These are phyloP conservation scores for Luehdorfia chinensis DNA, from an alignment of 1,140 invertebrate genomes.

Conservation along the genomic window DNA sequence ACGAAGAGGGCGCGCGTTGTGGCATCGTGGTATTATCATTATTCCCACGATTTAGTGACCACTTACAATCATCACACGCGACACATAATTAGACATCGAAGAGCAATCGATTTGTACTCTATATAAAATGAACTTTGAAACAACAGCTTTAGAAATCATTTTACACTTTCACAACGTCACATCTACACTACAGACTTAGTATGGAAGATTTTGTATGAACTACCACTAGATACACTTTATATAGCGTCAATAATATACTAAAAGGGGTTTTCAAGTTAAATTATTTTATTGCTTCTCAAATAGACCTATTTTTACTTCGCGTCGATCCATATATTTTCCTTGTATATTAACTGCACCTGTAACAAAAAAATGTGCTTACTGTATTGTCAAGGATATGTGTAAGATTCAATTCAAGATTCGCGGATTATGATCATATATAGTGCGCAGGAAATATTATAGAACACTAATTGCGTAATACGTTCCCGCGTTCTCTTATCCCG, in stretches of 20 bases:
- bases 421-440: too few relatives aligned
- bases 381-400: too few relatives aligned
- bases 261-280: conserved; percentile 60
- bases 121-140: not conserved
- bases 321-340: too few relatives aligned
- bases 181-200: conserved; percentile 26
- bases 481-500: too few relatives aligned
- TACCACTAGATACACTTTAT: conserved; percentile 48
- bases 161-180: conserved; percentile 29
- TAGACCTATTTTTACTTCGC: conserved; percentile 52
- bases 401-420: too few relatives aligned
- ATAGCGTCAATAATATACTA: conserved; percentile 41
- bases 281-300: conserved; percentile 62
- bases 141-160: conserved; percentile 29
- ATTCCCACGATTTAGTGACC: conserved; percentile 20
- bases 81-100: not conserved
- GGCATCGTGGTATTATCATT: conserved; percentile 77
- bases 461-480: not conserved
- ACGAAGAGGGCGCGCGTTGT: conserved; percentile 77
- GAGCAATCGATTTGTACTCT: not conserved
- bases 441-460: not conserved
- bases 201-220: conserved; percentile 54
- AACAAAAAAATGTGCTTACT: conserved; percentile 51
- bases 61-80: conserved; percentile 7
- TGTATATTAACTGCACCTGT: conserved; percentile 36